These are phyloP conservation scores for Thalassarche chlororhynchos DNA, from an alignment of 2,113 vertebrate genomes.

Conservation along the genomic window DNA sequence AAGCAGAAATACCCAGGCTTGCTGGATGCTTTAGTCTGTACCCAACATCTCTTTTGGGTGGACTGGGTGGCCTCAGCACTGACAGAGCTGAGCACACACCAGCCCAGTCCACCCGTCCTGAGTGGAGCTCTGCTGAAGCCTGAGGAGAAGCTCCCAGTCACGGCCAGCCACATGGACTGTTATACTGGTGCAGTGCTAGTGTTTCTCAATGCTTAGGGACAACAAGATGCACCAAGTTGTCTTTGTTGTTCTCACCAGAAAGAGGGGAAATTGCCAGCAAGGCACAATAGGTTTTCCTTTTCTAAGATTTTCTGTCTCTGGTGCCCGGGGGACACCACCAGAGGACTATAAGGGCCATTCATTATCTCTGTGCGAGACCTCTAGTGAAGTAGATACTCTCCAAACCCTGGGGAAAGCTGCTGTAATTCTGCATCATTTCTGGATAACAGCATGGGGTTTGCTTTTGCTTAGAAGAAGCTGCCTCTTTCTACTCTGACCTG, in stretches of 20 bases:
- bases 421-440: neutral
- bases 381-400: neutral
- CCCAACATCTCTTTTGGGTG: neutral
- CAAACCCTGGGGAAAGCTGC: neutral
- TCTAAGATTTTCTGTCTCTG: neutral
- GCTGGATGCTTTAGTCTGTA: neutral
- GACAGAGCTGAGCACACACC: neutral
- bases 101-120: neutral
- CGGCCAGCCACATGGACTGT: fast-evolving
- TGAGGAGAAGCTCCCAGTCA: neutral
- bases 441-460: neutral
- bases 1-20: neutral
- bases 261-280: neutral
- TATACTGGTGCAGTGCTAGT: too few relatives aligned
- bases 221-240: neutral
- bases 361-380: neutral
- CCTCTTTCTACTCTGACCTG: neutral
- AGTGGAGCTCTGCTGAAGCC: neutral
- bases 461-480: neutral
- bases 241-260: neutral
- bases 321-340: neutral
- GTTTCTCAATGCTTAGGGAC: neutral
- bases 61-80: neutral
- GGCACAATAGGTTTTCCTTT: neutral
- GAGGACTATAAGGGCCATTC: neutral